These are phyloP conservation scores for Xanthia icteritia DNA, from an alignment of 2,888 invertebrate species.

Conservation along the genomic window DNA sequence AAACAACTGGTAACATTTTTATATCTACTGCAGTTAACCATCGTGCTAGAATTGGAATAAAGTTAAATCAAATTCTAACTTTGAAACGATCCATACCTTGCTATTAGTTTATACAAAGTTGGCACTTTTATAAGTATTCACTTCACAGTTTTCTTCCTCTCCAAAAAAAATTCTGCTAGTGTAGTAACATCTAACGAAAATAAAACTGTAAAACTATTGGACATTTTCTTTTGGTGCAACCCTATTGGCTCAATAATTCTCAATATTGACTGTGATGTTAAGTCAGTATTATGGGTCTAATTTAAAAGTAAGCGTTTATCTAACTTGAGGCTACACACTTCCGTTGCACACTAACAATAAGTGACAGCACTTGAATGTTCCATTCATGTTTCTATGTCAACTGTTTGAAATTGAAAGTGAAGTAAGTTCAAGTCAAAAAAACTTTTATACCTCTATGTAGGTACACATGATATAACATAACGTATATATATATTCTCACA, in stretches of 20 bases:
- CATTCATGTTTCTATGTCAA: constrained; percentile 53
- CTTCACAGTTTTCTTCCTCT: too few relatives aligned
- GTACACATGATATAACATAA: not conserved
- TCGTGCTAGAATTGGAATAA: not conserved
- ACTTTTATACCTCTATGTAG: not conserved
- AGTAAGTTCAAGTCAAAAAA: not conserved
- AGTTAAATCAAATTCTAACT: not conserved
- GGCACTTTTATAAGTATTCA: too few relatives aligned
- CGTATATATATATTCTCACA: too few relatives aligned
- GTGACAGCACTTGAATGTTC: constrained; percentile 58
- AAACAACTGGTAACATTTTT: not conserved
- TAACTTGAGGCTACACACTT: constrained; percentile 63
- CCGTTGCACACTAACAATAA: constrained; percentile 60
- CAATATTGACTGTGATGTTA: constrained; percentile 71
- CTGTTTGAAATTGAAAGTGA: constrained; percentile 36
- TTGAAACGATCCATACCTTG: not conserved
- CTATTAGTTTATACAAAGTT: not conserved
- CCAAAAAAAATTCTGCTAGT: not conserved
- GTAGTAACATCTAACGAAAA: not conserved
- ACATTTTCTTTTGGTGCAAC: constrained; percentile 45
- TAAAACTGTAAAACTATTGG: not conserved
- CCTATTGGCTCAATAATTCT: constrained; percentile 50
- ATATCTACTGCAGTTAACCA: not conserved
- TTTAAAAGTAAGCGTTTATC: constrained; percentile 68
- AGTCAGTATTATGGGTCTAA: constrained; percentile 69